phyloP scores from a whole-genome alignment of 2,113 vertebrate species.

The Cacatua alba region DNA sequence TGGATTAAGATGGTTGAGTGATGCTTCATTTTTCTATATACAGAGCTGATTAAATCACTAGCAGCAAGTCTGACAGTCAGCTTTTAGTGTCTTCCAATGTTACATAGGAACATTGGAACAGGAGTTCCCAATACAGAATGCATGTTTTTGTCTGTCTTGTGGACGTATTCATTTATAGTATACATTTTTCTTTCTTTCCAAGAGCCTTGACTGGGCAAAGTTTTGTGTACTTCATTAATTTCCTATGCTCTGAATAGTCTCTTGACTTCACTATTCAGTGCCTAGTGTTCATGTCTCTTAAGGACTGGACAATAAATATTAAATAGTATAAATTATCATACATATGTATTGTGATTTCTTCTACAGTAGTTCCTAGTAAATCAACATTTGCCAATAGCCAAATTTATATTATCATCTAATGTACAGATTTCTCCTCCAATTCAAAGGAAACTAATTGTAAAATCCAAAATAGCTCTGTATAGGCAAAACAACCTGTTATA shows the following conservation, averaged over 20 bases:
- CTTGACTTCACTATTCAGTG: background rate
- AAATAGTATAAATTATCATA: constrained; percentile 15
- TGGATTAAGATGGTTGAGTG: background rate
- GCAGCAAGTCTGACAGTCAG: background rate
- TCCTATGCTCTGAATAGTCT: background rate
- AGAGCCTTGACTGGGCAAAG: background rate
- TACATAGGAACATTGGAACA: background rate
- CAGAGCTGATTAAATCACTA: background rate
- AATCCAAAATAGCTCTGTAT: background rate
- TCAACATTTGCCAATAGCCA: background rate
- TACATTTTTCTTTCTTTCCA: background rate
- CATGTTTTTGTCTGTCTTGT: background rate
- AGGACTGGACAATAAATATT: constrained; percentile 6
- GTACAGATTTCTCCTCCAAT: background rate
- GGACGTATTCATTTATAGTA: background rate
- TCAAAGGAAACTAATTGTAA: background rate
- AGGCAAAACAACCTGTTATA: background rate
- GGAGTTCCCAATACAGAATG: background rate
- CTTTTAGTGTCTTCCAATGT: background rate
- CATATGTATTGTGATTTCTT: background rate
- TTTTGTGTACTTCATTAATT: background rate
- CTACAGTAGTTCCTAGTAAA: background rate
- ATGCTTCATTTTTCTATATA: background rate
- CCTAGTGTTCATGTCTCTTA: background rate
- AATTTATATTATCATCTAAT: background rate